A percentile compares a stretch with the other conserved stretches of the same genome.
These are phyloP conservation scores for Lagenorhynchus albirostris DNA, from an alignment of 2,113 vertebrate genomes.

Conservation along the genomic window DNA sequence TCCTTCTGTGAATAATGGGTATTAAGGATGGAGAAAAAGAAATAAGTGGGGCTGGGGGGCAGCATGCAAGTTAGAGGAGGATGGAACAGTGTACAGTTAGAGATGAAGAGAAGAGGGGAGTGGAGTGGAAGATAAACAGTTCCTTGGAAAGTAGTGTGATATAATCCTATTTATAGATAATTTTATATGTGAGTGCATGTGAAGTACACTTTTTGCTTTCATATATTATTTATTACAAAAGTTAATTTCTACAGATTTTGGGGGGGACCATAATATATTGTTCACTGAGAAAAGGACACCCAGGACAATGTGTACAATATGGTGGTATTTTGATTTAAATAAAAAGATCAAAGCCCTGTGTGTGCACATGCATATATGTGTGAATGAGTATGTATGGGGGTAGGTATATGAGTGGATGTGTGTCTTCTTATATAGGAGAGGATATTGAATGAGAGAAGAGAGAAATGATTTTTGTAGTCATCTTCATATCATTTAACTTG, in stretches of 20 bases:
- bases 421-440: background rate
- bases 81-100: too few relatives aligned
- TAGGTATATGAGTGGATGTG: background rate
- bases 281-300: background rate
- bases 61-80: background rate
- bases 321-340: background rate
- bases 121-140: background rate
- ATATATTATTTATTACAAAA: background rate
- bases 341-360: background rate
- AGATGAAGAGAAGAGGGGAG: background rate
- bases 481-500: background rate
- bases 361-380: background rate
- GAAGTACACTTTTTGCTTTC: background rate
- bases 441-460: background rate
- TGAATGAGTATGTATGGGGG: background rate
- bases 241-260: slow-evolving; percentile 12
- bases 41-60: background rate
- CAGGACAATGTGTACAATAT: background rate
- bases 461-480: background rate
- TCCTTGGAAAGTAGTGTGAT: background rate
- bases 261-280: background rate
- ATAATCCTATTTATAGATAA: background rate
- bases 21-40: background rate
- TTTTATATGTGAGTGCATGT: background rate
- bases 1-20: background rate